Base-by-base conservation (phyloP, 2,797 vertebrate species). In the Phoebastria nigripes region DNA sequence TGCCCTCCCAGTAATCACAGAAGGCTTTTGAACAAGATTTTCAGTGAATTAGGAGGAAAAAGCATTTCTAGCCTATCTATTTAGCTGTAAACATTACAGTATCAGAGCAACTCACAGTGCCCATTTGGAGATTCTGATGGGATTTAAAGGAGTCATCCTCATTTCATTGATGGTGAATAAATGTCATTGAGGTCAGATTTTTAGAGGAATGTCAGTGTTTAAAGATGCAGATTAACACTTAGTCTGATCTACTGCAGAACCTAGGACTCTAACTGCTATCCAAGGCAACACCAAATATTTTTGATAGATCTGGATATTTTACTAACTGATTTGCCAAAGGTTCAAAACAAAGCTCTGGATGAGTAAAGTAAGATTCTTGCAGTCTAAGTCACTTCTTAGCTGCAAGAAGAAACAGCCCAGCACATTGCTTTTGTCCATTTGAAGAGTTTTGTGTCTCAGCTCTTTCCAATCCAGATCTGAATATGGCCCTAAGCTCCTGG, bases 21-120 rank as follows among this genome's bases (percentile, higher is more conserved):
- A 80, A 80, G 12, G 7, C 35, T 69, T 74, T 89, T 89, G 25
- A 91, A 63, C 9, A 84, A 73, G 35, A 52, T 78, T 92, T 85
- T 89, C 11, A 39, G 33, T 91, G n/a, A 93, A 52, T 78, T 81
- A 72, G 21, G 12, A 77, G 29, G 20, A 67, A 69, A 66, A 49
- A 59, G 0, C 9, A 12, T 70, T 73, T 58, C 11, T 44, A 25
- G 11, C 33, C 74, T 55, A 41, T 56, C 54, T 47, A 31, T 33
- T 54, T 54, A 77, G 14, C 39, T 81, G 5, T 82, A 83, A 51
- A 11, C 10, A 3, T 28, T 55, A 8, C 17, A 49, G 9, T 41
- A 37, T 42, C n/a, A 82, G 18, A 87, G 74, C 33, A 83, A 9
- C 22, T 76, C 31, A 18, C 4, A 49, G 7, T 20, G 22, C 10